A percentile compares a stretch with the other conserved stretches of the same genome.
These are phyloP conservation scores for Vidua chalybeata DNA, from an alignment of 2,113 vertebrate species.

Conservation along the genomic window DNA sequence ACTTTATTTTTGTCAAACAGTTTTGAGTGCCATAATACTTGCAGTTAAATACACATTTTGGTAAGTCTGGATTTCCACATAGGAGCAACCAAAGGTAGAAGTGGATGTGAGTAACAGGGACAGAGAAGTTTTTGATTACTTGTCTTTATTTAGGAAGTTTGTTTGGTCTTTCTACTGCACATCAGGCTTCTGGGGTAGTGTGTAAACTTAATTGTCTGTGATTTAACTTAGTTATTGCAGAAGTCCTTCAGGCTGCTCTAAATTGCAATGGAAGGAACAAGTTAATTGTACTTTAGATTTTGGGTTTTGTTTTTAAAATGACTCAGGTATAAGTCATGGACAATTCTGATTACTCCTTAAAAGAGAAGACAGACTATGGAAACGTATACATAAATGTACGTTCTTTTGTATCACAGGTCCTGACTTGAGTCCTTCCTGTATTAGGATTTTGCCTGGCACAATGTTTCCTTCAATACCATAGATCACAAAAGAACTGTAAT, in stretches of 20 bases:
- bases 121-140: background rate
- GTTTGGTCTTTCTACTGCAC: background rate
- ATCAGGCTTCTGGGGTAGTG: background rate
- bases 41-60: background rate
- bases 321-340: background rate
- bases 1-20: background rate
- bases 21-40: slow-evolving; percentile 26
- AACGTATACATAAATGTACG: fast-evolving
- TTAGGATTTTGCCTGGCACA: background rate
- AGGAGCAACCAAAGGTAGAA: background rate
- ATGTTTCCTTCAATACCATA: background rate
- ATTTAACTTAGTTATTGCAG: background rate
- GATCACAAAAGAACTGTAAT: background rate
- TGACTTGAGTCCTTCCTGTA: background rate
- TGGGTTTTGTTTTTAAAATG: background rate
- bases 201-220: background rate
- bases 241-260: background rate
- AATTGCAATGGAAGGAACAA: background rate
- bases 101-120: background rate
- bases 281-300: background rate
- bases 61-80: background rate
- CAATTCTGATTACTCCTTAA: background rate
- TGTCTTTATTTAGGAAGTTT: background rate
- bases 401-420: background rate
- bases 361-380: background rate